A percentile compares a stretch with the other conserved stretches of the same genome.
Conservation (phyloP, 1,140 invertebrate species). For the Monomorium pharaonis region DNA sequence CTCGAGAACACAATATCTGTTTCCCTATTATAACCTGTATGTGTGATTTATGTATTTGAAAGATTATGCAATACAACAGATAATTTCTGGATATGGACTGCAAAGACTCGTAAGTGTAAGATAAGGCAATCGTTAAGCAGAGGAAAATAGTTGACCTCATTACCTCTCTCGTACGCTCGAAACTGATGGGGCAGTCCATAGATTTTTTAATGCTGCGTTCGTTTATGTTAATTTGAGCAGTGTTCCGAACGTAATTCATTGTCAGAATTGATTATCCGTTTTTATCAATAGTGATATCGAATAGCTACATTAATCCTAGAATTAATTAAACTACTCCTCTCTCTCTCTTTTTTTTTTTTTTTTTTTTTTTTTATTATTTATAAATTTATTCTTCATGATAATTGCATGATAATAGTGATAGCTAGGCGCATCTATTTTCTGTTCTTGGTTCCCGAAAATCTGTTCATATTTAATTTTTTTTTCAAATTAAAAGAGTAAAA, state of each 20-base stretch:
- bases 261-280: constrained; percentile 17
- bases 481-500: background rate
- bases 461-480: background rate
- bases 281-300: constrained; percentile 21
- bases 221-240: constrained; percentile 20
- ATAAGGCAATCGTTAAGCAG: constrained; percentile 37
- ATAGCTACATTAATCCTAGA: background rate
- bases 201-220: constrained; percentile 27
- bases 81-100: constrained; percentile 63
- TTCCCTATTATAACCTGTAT: constrained; percentile 34
- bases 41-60: constrained; percentile 60
- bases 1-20: constrained; percentile 30
- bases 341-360: too few species aligned
- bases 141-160: constrained; percentile 29
- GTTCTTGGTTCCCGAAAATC: background rate
- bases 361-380: too few species aligned
- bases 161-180: constrained; percentile 36
- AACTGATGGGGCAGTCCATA: constrained; percentile 54
- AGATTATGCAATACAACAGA: constrained; percentile 55
- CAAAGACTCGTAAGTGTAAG: constrained; percentile 49
- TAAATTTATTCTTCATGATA: background rate
- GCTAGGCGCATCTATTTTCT: background rate
- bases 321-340: constrained; percentile 23
- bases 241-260: constrained; percentile 57
- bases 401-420: constrained; percentile 4